Evolutionary conservation across 1,140 invertebrate species (phyloP), one percentile per base, ranked within the genome.

Genomic region (Tetragonula clypearis): DNA sequence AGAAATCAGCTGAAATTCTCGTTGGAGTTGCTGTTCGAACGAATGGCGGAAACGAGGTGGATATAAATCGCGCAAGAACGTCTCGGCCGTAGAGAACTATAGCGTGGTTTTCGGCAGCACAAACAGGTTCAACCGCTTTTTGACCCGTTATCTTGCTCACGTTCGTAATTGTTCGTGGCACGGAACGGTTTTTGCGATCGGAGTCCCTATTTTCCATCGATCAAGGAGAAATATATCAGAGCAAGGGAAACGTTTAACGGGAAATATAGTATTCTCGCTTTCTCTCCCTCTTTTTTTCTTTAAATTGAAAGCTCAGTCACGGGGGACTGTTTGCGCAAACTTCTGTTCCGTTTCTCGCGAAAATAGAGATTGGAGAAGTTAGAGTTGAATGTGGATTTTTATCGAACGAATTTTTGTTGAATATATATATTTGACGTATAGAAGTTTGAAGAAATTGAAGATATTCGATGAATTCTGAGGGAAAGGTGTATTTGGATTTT

Each of bases 111-210:
- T 83, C 53, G 81, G 53, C 55, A 76, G 58, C 81, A 58, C 81
- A 68, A 83, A 66, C 81, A 68, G 74, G 17, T 77, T 77, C 62
- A 56, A 77, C 53, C 26, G 55, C 14, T 77, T 83, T 68, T 41
- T 77, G 53, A 83, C 30, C 74, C 35, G 81, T 77, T 83, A 83
- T 77, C 81, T 68, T 68, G 30, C 19, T 76, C 55, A 9, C 79
- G 79, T 53, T 53, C 73, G 81, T 77, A 83, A 82, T 82, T 82
- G 81, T 77, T 83, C 73, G 12, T 35, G 62, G 30, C 73, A n/a
- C 3, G 30, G 17, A 77, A 55, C 49, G 8, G 68, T 83, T 83
- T 74, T 83, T 77, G 81, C 73, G 17, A 30, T 49, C 62, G n/a
- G 56, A 69, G 49, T 83, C 53, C 19, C 53, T 19, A 56, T 75